These are phyloP conservation scores for Euthynnus affinis DNA, from an alignment of 2,797 vertebrate species.

Conservation along the genomic window DNA sequence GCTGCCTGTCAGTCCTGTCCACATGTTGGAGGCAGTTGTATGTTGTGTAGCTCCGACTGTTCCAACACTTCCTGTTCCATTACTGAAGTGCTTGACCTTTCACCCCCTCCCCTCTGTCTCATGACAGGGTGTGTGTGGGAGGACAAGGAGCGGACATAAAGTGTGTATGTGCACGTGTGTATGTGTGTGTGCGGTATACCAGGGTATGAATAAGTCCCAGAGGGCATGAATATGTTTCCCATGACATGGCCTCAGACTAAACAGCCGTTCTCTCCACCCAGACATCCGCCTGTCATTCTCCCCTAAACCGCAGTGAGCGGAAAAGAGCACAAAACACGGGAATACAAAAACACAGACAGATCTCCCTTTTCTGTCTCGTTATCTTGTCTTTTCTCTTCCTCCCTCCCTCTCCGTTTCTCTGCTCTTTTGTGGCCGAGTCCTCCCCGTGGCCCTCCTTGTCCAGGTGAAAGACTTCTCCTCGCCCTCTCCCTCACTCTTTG, in stretches of 20 bases:
- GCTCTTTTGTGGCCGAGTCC: constrained; percentile 71
- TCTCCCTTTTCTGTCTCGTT: constrained; percentile 71
- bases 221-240: constrained; percentile 82
- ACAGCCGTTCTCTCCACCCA: constrained; percentile 83
- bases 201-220: constrained; percentile 78
- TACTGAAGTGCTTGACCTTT: constrained; percentile 85
- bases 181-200: constrained; percentile 67
- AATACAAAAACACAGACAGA: constrained; percentile 63
- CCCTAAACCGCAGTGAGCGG: constrained; percentile 69
- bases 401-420: constrained; percentile 53
- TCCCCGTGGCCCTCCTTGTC: constrained; percentile 77
- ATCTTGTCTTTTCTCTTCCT: constrained; percentile 62
- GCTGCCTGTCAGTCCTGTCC: constrained; percentile 83
- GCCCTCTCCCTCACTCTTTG: constrained; percentile 81
- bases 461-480: constrained; percentile 86
- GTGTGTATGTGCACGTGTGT: constrained; percentile 61
- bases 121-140: constrained; percentile 81
- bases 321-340: constrained; percentile 71
- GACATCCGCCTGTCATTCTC: constrained; percentile 85
- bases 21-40: constrained; percentile 81
- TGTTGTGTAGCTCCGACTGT: constrained; percentile 78
- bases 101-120: constrained; percentile 75
- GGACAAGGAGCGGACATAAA: constrained; percentile 69
- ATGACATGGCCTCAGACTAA: constrained; percentile 87
- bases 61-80: constrained; percentile 86